A percentile compares a stretch with the other conserved stretches of the same genome.
Evolutionary conservation across 2,113 vertebrate species (phyloP).

Genomic region (Pseudorasbora parva): DNA sequence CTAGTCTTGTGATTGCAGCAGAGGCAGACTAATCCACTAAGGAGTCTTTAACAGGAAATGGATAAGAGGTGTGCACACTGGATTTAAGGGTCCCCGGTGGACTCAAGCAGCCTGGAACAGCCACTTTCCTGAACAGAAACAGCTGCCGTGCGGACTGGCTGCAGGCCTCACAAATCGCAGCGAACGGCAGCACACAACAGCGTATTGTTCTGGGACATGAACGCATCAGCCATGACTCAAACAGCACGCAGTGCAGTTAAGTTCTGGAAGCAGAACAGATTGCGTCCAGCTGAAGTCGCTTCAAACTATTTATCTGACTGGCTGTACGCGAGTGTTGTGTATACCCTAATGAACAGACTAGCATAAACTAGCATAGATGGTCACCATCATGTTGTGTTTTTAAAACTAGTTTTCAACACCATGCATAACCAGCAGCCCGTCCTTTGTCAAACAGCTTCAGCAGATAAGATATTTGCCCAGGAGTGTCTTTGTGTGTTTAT

Average conservation of each 20-base stretch:
- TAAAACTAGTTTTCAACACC: background rate
- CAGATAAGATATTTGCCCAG: too few relatives aligned
- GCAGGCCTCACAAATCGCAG: conserved; percentile 45
- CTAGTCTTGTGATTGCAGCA: conserved; percentile 22
- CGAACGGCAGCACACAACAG: conserved; percentile 32
- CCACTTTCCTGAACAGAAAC: conserved; percentile 64
- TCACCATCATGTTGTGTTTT: conserved; percentile 5
- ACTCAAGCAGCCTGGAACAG: conserved; percentile 61
- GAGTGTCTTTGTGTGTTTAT: too few relatives aligned
- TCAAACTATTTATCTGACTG: conserved; percentile 15
- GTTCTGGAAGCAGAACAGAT: conserved; percentile 41
- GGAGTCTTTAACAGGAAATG: conserved; percentile 63
- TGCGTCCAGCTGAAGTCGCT: conserved; percentile 19
- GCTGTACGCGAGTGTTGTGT: background rate
- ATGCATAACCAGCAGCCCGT: too few relatives aligned
- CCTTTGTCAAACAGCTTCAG: too few relatives aligned
- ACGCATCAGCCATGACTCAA: conserved; percentile 32
- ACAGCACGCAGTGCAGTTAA: background rate
- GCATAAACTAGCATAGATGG: conserved; percentile 1
- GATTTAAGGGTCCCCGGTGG: conserved; percentile 67
- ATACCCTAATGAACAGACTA: background rate
- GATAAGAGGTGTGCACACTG: conserved; percentile 57
- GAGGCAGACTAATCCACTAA: conserved; percentile 56
- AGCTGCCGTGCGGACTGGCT: conserved; percentile 34
- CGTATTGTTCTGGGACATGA: conserved; percentile 33